Evolutionary conservation across 2,888 invertebrate genomes (phyloP).

Genomic region (Ochropleura leucogaster): DNA sequence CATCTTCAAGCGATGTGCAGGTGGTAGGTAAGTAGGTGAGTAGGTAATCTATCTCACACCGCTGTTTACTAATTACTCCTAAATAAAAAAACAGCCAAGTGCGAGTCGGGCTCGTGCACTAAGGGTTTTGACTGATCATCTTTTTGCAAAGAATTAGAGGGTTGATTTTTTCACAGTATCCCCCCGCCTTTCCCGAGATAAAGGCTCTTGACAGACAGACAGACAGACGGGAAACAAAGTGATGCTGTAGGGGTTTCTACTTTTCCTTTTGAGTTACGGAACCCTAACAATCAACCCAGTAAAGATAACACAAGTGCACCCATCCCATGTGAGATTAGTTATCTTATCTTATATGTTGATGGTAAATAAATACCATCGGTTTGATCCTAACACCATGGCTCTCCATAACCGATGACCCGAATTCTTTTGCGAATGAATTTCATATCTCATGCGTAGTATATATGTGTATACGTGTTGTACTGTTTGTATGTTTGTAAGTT

Average conservation of each 20-base stretch:
- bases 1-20: background rate
- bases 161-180: too few species aligned
- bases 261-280: too few species aligned
- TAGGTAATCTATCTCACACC: background rate
- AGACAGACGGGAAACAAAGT: too few species aligned
- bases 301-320: background rate
- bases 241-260: too few species aligned
- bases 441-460: constrained; percentile 28
- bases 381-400: constrained; percentile 28
- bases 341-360: constrained; percentile 16
- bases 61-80: background rate
- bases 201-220: too few species aligned
- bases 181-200: too few species aligned
- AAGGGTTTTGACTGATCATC: too few species aligned
- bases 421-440: constrained; percentile 56
- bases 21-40: too few species aligned
- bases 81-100: background rate
- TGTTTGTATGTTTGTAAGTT: background rate
- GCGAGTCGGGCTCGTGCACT: too few species aligned
- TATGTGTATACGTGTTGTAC: background rate
- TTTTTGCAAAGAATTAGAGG: too few species aligned
- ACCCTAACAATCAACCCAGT: too few species aligned
- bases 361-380: constrained; percentile 30
- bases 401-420: constrained; percentile 49
- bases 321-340: constrained; percentile 19